phyloP scores from a whole-genome alignment of 2,888 invertebrate species.

The Tricholauxania praeusta region DNA sequence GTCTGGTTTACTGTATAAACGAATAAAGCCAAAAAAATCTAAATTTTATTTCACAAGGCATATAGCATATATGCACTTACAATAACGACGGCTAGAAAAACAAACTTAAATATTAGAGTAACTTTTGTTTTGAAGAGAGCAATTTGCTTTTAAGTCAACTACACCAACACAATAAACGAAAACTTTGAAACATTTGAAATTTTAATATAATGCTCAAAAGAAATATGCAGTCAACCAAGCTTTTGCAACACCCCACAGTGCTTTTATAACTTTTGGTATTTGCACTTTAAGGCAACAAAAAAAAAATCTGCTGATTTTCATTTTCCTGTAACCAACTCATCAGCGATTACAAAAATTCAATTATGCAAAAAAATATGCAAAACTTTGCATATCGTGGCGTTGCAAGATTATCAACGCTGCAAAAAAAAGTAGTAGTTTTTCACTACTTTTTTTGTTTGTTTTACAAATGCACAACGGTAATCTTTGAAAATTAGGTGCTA shows the following conservation, averaged over 20 bases:
- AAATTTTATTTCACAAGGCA: too few relatives aligned
- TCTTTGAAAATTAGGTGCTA: slow-evolving; percentile 62
- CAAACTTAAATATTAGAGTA: too few relatives aligned
- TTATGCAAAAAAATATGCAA: slow-evolving; percentile 54
- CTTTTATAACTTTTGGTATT: neutral
- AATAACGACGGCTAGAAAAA: too few relatives aligned
- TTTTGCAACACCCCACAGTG: slow-evolving; percentile 8
- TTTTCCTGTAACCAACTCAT: slow-evolving; percentile 10
- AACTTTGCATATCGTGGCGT: slow-evolving; percentile 18
- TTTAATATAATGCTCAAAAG: neutral
- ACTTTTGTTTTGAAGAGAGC: too few relatives aligned
- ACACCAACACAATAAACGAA: too few relatives aligned
- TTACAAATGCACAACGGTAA: slow-evolving; percentile 27
- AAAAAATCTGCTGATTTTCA: neutral
- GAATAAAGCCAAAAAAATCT: too few relatives aligned
- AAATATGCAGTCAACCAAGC: slow-evolving; percentile 8
- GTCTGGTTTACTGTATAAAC: too few relatives aligned
- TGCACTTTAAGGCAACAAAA: neutral
- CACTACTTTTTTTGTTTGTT: slow-evolving; percentile 10
- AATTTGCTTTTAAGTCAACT: too few relatives aligned
- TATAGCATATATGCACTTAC: too few relatives aligned
- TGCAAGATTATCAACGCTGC: neutral
- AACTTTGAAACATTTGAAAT: neutral
- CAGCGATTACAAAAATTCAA: slow-evolving; percentile 52
- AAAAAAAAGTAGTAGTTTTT: slow-evolving; percentile 32